These are phyloP conservation scores for Auanema sp. DNA, from an alignment of 2,888 invertebrate species.

Conservation along the genomic window DNA sequence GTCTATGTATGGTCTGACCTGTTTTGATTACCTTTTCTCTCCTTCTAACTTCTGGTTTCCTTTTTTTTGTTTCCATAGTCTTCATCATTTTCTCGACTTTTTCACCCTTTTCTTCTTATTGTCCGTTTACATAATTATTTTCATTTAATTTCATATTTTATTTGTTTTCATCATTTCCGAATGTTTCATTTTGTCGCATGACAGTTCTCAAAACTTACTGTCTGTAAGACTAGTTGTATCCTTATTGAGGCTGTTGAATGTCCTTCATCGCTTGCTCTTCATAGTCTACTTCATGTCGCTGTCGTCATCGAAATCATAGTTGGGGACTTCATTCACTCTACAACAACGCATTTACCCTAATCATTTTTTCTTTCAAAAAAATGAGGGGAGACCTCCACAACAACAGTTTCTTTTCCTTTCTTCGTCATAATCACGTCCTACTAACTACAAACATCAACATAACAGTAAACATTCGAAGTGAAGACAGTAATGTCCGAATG, in stretches of 20 bases:
- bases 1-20: too few relatives aligned
- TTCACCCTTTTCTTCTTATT: too few relatives aligned
- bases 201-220: constrained; percentile 10
- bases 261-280: constrained; percentile 17
- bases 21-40: constrained; percentile 3
- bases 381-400: too few relatives aligned
- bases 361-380: too few relatives aligned
- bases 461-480: too few relatives aligned
- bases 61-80: constrained; percentile 8
- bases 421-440: too few relatives aligned
- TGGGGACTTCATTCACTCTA: too few relatives aligned
- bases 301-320: constrained; percentile 7
- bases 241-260: background rate
- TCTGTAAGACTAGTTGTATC: constrained; percentile 9
- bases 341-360: too few relatives aligned
- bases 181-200: constrained; percentile 3
- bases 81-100: too few relatives aligned
- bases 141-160: background rate
- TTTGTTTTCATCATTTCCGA: background rate
- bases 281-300: constrained; percentile 10
- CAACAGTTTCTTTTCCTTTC: too few relatives aligned
- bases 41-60: constrained; percentile 5
- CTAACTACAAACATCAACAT: too few relatives aligned
- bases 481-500: too few relatives aligned
- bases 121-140: background rate